Evolutionary conservation across 2,888 invertebrate genomes (phyloP), one percentile per base, ranked within the genome.

Genomic region (Thymelicus acteon): DNA sequence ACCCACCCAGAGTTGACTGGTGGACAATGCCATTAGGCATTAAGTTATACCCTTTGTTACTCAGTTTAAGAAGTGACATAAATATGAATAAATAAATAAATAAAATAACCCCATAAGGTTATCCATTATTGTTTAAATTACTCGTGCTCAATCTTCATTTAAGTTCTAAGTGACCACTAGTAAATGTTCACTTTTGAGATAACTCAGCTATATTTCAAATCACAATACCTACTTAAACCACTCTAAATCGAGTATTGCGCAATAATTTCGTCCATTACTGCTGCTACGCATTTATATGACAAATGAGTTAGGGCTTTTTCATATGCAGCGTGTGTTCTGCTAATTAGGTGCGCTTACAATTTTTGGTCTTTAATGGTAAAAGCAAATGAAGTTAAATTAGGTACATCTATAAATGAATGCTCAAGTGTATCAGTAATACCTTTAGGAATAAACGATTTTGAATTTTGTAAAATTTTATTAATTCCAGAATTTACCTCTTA

Each of bases 191-290:
- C 61, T 64, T 60, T 49, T 31, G 49, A 49, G 52, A 62, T 54
- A 57, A 40, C 60, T 39, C 57, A 12, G 24, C 70, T 54, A 48
- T 65, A 64, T 71, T 63, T 63, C 63, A 63, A 70, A 70, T 73
- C 63, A 72, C 64, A 70, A 64, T 70, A 65, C 61, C 48, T 52
- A 52, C 52, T 61, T 49, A 64, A 44, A 60, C 64, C 70, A 60
- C 64, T 70, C 60, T 64, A 72, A 74, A 76, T 72, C 71, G 68
- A 63, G 64, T 72, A 72, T 75, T 75, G 74, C 73, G 72, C 72
- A 76, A 76, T 73, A 68, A 71, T 76, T 75, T 72, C 66, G 58
- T 75, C 67, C 69, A 74, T 74, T 72, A 74, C 63, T 40, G 58
- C 48, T 40, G 58, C 48, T 40, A 47, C 68, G 57, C 37, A 37